phyloP scores from a whole-genome alignment of 2,888 invertebrate species.

The Epistrophe grossulariae region DNA sequence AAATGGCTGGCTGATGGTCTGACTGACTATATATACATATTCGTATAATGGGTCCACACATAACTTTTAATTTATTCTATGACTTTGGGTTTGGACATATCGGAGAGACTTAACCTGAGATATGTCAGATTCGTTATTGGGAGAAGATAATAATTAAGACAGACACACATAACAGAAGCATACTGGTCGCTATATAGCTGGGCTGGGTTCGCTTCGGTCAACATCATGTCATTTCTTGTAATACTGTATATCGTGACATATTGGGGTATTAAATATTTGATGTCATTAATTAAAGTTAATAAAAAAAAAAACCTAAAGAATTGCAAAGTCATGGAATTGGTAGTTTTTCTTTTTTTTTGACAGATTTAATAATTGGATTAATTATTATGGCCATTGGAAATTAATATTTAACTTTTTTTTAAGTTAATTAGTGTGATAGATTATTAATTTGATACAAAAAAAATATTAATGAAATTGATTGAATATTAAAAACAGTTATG shows the following conservation, averaged over 20 bases:
- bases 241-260: background rate
- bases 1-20: conserved; percentile 34
- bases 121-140: conserved; percentile 17
- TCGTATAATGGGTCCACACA: conserved; percentile 17
- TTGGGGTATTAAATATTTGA: conserved; percentile 7
- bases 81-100: conserved; percentile 10
- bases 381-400: background rate
- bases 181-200: background rate
- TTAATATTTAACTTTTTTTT: background rate
- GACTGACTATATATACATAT: background rate
- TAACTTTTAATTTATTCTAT: conserved; percentile 69
- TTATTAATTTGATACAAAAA: background rate
- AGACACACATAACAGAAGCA: background rate
- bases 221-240: conserved; percentile 22
- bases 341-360: background rate
- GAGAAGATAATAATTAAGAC: conserved; percentile 19
- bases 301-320: background rate
- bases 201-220: background rate
- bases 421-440: background rate
- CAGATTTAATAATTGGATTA: background rate
- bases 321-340: background rate
- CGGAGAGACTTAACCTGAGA: background rate
- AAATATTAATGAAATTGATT: background rate
- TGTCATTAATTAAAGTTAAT: background rate
- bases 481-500: no score